phyloP scores from a whole-genome alignment of 30 jellyfish, hydroid and myxozoan species.

The Hydractinia echinata region DNA sequence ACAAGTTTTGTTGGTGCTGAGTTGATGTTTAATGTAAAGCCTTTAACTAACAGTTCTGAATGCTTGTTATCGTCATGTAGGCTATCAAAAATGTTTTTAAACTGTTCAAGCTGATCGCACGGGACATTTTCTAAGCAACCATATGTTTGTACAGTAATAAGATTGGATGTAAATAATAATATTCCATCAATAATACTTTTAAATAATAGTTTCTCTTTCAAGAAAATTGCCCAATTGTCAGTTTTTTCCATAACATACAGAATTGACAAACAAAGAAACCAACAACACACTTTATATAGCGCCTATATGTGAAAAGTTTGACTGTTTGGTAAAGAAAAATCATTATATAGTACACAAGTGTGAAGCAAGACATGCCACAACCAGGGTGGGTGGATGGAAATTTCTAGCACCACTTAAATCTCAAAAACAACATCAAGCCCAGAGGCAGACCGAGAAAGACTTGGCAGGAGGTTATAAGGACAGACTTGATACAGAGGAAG shows the following conservation, averaged over 20 bases:
- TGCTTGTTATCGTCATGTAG: constrained; percentile 9
- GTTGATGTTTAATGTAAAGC: constrained; percentile 6
- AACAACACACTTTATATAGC: too few relatives aligned
- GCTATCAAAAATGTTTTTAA: constrained; percentile 7
- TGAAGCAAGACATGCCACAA: too few relatives aligned
- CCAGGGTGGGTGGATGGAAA: too few relatives aligned
- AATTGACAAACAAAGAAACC: too few relatives aligned
- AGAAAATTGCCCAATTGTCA: constrained; percentile 10
- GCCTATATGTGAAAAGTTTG: too few relatives aligned
- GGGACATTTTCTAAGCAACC: constrained; percentile 14
- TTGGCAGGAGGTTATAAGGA: too few relatives aligned
- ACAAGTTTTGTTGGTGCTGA: constrained; percentile 24
- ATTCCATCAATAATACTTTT: constrained; percentile 23
- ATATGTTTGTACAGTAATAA: constrained; percentile 5
- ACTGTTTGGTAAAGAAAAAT: too few relatives aligned
- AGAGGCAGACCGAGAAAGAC: too few relatives aligned
- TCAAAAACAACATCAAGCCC: too few relatives aligned
- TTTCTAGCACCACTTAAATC: too few relatives aligned
- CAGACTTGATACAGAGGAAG: too few relatives aligned
- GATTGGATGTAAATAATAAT: not conserved
- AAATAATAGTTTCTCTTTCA: constrained; percentile 9
- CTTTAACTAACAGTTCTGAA: not conserved
- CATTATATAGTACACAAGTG: too few relatives aligned
- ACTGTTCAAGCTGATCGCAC: constrained; percentile 2
- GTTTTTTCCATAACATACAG: not conserved